Evolutionary conservation across 2,113 vertebrate genomes (phyloP).

Genomic region (Peromyscus polionotus): DNA sequence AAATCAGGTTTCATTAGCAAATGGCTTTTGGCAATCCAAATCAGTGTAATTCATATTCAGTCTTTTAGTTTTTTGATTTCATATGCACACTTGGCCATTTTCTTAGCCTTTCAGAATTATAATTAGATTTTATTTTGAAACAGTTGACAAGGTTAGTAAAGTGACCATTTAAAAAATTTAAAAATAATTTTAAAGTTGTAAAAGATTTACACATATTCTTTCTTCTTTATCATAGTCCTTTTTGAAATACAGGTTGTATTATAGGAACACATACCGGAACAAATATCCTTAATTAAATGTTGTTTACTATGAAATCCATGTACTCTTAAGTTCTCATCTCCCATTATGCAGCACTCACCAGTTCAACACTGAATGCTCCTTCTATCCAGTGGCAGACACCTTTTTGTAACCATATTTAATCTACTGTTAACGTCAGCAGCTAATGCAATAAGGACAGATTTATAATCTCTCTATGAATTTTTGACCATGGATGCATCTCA

Average conservation of each 20-base stretch:
- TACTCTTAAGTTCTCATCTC: neutral
- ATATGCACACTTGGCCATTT: neutral
- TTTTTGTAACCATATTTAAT: slow-evolving; percentile 54
- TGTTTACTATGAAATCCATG: neutral
- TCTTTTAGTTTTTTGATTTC: neutral
- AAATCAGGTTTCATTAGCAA: neutral
- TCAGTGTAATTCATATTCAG: neutral
- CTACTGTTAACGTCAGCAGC: slow-evolving; percentile 79
- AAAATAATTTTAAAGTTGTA: neutral
- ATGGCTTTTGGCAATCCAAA: neutral
- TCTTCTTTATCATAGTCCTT: neutral
- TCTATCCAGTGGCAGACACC: slow-evolving; percentile 49
- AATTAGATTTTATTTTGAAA: slow-evolving; percentile 7
- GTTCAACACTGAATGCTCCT: neutral
- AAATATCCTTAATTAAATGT: neutral
- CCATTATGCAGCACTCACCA: neutral
- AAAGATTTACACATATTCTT: neutral
- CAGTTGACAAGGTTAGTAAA: slow-evolving; percentile 20
- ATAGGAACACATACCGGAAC: neutral
- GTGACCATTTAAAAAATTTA: neutral
- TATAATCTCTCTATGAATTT: slow-evolving; percentile 74
- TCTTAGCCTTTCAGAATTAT: neutral
- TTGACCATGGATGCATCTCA: slow-evolving; percentile 55
- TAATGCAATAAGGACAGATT: slow-evolving; percentile 77
- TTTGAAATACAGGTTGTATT: neutral